Base-by-base conservation (phyloP, 2,888 invertebrate genomes). In the Cartodere bifasciata region DNA sequence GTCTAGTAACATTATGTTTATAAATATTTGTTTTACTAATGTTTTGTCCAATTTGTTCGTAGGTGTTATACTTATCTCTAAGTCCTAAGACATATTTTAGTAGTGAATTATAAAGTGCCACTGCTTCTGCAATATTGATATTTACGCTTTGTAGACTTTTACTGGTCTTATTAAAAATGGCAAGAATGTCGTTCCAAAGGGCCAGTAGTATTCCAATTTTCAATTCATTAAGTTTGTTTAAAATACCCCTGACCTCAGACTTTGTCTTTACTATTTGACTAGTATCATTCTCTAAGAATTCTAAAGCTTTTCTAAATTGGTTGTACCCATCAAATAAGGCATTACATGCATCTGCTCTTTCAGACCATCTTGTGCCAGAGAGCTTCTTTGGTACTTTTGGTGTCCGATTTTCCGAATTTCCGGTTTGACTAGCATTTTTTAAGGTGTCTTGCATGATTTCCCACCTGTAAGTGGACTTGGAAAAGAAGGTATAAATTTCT, bases 401-500 rank as follows among this genome's bases (percentile, higher is more conserved):
- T 10, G 17, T 29, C n/a, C n/a, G n/a, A n/a, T n/a, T n/a, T n/a
- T n/a, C n/a, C n/a, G n/a, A n/a, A n/a, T n/a, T n/a, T n/a, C n/a
- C n/a, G n/a, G n/a, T n/a, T n/a, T n/a, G n/a, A 23, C 26, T 28
- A 16, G 15, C 22, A 13, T 34, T 24, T 13, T 14, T 11, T 10
- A 34, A 15, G 23, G 17, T 16, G 21, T 31, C 27, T 22, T 13
- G 13, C 16, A 44, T 23, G 30, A 40, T 32, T 24, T 37, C 25
- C 43, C 45, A 45, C 23, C 46, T 35, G 22, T 39, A 29, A 21
- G 43, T 46, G 23, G 45, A 44, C 23, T 41, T 35, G 28, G 38
- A 34, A 31, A 47, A 38, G 31, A 47, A 47, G n/a, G 23, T 41
- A 21, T 42, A 49, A 13, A 47, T 26, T 32, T 39, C 31, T 37